Evolutionary conservation across 2,797 vertebrate species (phyloP), one percentile per base, ranked within the genome.

Genomic region (Hoplostethus mediterraneus): DNA sequence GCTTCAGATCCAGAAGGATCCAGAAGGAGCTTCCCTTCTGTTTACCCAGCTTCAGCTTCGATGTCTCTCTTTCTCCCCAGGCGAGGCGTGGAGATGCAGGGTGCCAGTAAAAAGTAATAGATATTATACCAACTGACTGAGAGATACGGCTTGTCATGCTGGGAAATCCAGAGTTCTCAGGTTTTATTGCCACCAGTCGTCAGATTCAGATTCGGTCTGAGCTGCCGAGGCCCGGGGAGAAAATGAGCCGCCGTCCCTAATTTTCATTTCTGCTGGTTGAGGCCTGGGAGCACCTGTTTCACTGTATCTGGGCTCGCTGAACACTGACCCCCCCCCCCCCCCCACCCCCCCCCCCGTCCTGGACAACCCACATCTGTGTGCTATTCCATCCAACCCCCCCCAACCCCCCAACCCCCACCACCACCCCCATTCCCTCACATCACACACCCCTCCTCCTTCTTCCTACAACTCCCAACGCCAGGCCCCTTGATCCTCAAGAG

Each of bases 281-380:
- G 31, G 48, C 44, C 47, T 54, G 66, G 14, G 25, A 30, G 70
- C 63, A 81, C 75, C 79, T 80, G 80, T 77, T 81, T 79, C 51
- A 13, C 52, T 76, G 67, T 71, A 82, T 87, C 68, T 69, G 57
- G 67, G 62, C 44, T 21, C 1, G 1, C 21, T 21, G 21, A 6
- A 38, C 21, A 5, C 38, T 7, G 30, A 21, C 36, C 31, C 45
- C 31, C 62, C 7, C 33, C 63, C 69, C 7, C 33, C 63, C 69
- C 7, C 33, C 63, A 14, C 25, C 30, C 36, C 31, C 45, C 31
- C 62, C 7, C 33, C 63, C 69, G 48, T 36, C 42, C n/a, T 52
- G 10, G 52, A 55, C 45, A 63, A 30, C 42, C 70, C 71, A 75
- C 81, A 82, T 90, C 79, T 87, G 79, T 75, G 61, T 66, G 65